Conservation (phyloP, 2,113 vertebrate genomes). For the Corvus hawaiiensis region DNA sequence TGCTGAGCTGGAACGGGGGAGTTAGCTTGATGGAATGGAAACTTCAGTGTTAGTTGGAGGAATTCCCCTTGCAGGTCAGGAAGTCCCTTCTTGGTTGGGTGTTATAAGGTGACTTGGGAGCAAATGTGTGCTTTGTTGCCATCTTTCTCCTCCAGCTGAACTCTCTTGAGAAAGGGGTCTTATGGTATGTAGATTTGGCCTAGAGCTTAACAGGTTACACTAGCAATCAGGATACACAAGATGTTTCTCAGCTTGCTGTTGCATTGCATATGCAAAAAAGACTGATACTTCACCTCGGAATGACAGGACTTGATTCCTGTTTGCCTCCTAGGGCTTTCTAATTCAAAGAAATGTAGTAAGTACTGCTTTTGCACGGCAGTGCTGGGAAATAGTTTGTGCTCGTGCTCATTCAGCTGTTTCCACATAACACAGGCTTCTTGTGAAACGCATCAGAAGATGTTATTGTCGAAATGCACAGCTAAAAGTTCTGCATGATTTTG, state of each 20-base stretch:
- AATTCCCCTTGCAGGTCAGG: neutral
- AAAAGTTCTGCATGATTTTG: neutral
- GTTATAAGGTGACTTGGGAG: neutral
- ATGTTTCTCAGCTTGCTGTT: neutral
- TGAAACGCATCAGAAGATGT: neutral
- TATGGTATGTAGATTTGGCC: neutral
- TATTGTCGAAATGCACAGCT: neutral
- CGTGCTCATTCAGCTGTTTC: neutral
- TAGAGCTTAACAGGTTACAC: neutral
- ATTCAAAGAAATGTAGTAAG: neutral
- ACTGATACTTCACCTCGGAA: neutral
- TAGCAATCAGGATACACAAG: neutral
- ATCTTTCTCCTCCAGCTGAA: neutral
- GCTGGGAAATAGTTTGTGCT: neutral
- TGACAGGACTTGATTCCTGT: neutral
- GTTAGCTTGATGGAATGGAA: neutral
- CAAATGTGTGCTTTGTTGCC: neutral
- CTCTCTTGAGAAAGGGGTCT: neutral
- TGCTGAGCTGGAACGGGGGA: neutral
- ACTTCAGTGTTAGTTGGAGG: neutral
- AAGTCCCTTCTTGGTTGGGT: neutral
- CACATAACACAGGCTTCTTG: neutral
- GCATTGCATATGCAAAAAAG: neutral
- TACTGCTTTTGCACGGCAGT: neutral
- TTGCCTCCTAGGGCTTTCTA: neutral